Conservation (phyloP, 2,888 invertebrate species). For the Cephus pygmeus region DNA sequence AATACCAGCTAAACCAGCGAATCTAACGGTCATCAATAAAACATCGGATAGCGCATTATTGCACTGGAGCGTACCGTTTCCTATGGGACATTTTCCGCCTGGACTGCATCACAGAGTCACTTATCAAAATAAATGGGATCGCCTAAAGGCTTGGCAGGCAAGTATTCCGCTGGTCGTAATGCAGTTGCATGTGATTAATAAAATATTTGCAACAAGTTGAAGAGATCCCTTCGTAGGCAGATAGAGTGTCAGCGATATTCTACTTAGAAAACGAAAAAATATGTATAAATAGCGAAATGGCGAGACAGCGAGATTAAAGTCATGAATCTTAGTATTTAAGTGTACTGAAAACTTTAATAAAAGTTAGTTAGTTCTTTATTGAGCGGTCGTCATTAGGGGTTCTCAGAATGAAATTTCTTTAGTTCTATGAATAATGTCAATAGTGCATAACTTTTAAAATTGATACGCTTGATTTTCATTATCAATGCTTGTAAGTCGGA, state of each 20-base stretch:
- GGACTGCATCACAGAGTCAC: conserved; percentile 68
- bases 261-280: no score
- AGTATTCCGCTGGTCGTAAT: conserved; percentile 50
- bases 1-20: conserved; percentile 67
- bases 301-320: no score
- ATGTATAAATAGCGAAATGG: no score
- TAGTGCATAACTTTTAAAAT: conserved; percentile 1
- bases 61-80: conserved; percentile 67
- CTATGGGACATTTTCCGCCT: conserved; percentile 68
- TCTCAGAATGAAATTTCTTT: no score
- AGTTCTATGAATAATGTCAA: no score
- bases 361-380: not conserved
- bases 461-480: conserved; percentile 7
- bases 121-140: conserved; percentile 68
- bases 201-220: no score
- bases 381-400: no score
- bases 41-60: conserved; percentile 67
- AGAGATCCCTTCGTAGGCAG: no score
- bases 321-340: no score
- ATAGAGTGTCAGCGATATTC: no score
- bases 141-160: conserved; percentile 65
- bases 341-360: conserved; percentile 26
- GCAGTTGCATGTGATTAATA: no score
- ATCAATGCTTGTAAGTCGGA: not conserved
- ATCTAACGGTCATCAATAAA: conserved; percentile 64